Conservation (phyloP, 2,113 vertebrate genomes). For the Laterallus jamaicensis region DNA sequence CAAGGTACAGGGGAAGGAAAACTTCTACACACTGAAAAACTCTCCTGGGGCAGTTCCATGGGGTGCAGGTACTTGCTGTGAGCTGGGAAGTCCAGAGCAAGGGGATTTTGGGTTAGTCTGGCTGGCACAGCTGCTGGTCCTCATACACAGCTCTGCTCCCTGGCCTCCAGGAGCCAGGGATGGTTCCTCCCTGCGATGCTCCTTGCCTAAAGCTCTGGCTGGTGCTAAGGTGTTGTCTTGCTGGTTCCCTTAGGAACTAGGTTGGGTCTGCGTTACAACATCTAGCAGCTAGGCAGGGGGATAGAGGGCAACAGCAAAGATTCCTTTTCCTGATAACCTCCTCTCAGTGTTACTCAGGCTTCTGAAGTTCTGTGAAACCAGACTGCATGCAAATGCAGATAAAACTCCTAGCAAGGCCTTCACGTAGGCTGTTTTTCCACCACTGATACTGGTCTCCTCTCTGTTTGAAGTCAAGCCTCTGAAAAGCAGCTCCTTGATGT, state of each 20-base stretch:
- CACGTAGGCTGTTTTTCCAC: not conserved
- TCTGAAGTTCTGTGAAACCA: not conserved
- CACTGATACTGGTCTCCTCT: not conserved
- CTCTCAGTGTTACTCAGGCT: not conserved
- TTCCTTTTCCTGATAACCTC: not conserved
- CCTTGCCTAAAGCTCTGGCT: not conserved
- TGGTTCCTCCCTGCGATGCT: not conserved
- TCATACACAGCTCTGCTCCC: fast-evolving
- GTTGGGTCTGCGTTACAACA: not conserved
- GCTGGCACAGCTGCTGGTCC: not conserved
- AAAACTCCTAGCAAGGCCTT: not conserved
- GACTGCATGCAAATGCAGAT: constrained; percentile 1
- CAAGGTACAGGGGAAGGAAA: not conserved
- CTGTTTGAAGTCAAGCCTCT: not conserved
- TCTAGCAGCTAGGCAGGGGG: not conserved
- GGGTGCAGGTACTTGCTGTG: not conserved
- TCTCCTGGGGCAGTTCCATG: not conserved
- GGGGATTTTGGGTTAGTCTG: not conserved
- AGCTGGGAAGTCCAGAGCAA: not conserved
- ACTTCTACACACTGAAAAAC: not conserved
- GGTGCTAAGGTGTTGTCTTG: not conserved
- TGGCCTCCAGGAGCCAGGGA: not conserved
- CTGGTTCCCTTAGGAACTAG: not conserved
- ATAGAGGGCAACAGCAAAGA: not conserved
- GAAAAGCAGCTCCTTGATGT: not conserved